A percentile compares a stretch with the other conserved stretches of the same genome.
Conservation (phyloP, 2,113 vertebrate genomes). For the Varanus komodoensis region DNA sequence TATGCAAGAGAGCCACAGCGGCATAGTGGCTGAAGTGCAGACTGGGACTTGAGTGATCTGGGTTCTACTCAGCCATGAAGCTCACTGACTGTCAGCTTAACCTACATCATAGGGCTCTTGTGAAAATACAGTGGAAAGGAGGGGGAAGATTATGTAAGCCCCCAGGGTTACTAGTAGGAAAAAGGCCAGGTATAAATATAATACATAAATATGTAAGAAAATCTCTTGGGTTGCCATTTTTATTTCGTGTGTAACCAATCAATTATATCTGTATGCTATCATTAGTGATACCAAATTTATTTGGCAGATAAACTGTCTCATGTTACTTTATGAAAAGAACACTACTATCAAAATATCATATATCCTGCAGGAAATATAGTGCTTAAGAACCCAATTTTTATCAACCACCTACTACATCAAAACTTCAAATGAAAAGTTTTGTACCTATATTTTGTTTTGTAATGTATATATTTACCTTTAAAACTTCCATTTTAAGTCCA, state of each 20-base stretch:
- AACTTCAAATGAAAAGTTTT: not conserved
- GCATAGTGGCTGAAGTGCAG: too few species aligned
- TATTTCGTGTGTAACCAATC: not conserved
- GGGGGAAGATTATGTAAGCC: too few species aligned
- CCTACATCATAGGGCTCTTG: too few species aligned
- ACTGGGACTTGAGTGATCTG: too few species aligned
- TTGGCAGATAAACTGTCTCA: not conserved
- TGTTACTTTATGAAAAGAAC: not conserved
- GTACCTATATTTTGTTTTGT: not conserved
- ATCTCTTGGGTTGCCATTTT: not conserved
- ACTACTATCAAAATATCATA: accelerated
- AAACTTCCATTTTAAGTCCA: conserved; percentile 97
- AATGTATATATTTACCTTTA: conserved; percentile 83
- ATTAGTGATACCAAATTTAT: not conserved
- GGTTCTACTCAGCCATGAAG: too few species aligned
- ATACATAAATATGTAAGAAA: not conserved
- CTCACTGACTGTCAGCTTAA: too few species aligned
- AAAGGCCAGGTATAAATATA: too few species aligned
- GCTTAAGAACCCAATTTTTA: not conserved
- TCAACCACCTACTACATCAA: not conserved
- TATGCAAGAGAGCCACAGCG: too few species aligned
- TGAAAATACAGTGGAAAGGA: too few species aligned
- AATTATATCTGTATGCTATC: not conserved
- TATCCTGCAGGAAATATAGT: not conserved
- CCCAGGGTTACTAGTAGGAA: too few species aligned